phyloP scores from a whole-genome alignment of 2,797 vertebrate species.

The Muraenolepis orangiensis region DNA sequence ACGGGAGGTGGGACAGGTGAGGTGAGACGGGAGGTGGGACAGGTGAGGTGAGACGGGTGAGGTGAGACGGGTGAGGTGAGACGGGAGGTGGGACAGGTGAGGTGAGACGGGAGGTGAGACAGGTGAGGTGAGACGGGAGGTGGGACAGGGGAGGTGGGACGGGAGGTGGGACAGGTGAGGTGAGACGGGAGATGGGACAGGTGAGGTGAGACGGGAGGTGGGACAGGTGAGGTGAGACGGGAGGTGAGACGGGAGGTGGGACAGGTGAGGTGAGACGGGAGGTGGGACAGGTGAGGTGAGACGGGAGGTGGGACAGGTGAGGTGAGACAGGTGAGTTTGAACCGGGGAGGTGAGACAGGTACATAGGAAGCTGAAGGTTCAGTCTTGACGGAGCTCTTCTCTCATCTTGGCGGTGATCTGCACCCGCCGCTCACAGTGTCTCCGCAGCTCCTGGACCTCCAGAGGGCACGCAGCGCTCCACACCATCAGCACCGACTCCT shows the following conservation, averaged over 20 bases:
- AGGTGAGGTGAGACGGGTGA: no score
- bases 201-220: background rate
- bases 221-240: background rate
- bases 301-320: background rate
- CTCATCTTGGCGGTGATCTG: slow-evolving; percentile 84
- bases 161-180: no score
- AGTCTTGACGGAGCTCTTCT: slow-evolving; percentile 71
- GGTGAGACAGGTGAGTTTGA: background rate
- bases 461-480: slow-evolving; percentile 85
- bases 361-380: slow-evolving; percentile 22
- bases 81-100: no score
- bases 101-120: no score
- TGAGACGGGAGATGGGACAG: no score
- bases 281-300: background rate
- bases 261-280: no score
- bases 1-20: no score
- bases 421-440: slow-evolving; percentile 82
- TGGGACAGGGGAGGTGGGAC: no score
- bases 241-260: background rate
- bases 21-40: no score
- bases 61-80: no score
- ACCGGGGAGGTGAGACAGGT: background rate
- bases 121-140: background rate
- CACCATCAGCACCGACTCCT: slow-evolving; percentile 82
- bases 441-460: slow-evolving; percentile 88